Percentiles rank a stretch among this genome's conserved stretches.
Conservation (phyloP, 1,140 invertebrate genomes). For the Asbolus verrucosus region DNA sequence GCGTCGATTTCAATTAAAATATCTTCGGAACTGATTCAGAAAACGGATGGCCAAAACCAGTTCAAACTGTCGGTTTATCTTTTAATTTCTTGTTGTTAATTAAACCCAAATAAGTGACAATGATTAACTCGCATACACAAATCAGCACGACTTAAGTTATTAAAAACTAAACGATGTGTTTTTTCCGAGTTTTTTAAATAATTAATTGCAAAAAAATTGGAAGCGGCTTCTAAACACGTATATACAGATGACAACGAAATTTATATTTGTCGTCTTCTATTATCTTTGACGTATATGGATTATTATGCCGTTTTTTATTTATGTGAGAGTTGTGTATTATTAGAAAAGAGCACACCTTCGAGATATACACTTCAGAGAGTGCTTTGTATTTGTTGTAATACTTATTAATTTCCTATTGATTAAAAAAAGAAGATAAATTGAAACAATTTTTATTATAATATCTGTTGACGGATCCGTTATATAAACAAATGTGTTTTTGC, state of each 20-base stretch:
- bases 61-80: background rate
- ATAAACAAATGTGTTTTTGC: too few relatives aligned
- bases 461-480: too few relatives aligned
- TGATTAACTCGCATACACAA: constrained; percentile 15
- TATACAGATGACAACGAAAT: constrained; percentile 7
- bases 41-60: background rate
- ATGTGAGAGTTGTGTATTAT: background rate
- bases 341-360: too few relatives aligned
- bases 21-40: too few relatives aligned
- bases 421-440: too few relatives aligned
- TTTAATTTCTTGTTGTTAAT: background rate
- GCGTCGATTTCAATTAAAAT: constrained; percentile 7
- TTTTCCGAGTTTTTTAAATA: background rate
- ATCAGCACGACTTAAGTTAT: constrained; percentile 12
- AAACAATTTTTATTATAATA: too few relatives aligned
- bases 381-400: too few relatives aligned
- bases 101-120: constrained; percentile 24
- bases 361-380: too few relatives aligned
- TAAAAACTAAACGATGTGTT: background rate
- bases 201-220: constrained; percentile 29
- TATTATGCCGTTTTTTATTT: background rate
- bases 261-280: constrained; percentile 1
- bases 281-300: background rate
- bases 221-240: constrained; percentile 1
- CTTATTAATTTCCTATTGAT: too few relatives aligned